Percentiles rank a stretch among this genome's conserved stretches.
Evolutionary conservation across 37 sponge, comb jelly and placozoan genomes (phyloP).

Genomic region (Cladorhizidae sp.): DNA sequence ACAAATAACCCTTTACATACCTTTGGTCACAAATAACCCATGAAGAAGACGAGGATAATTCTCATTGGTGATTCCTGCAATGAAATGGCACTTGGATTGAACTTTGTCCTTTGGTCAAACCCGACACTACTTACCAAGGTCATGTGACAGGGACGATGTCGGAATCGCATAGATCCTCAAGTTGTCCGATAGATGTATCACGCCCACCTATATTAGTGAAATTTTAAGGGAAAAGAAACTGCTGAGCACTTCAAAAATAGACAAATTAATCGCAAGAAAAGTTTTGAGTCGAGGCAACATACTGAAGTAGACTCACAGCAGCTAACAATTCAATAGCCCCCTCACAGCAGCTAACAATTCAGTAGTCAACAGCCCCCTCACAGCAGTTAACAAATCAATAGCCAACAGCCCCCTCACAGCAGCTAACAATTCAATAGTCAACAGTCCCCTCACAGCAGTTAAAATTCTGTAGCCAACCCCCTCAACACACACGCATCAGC

Average conservation of each 20-base stretch:
- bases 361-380: too few species aligned
- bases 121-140: slow-evolving; percentile 44
- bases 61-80: slow-evolving; percentile 12
- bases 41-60: slow-evolving; percentile 31
- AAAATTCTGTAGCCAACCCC: too few species aligned
- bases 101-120: background rate
- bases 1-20: too few species aligned
- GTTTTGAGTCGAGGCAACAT: too few species aligned
- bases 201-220: slow-evolving; percentile 45
- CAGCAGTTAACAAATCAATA: too few species aligned
- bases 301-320: too few species aligned
- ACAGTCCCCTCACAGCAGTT: too few species aligned
- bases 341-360: too few species aligned
- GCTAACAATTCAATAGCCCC: too few species aligned
- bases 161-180: slow-evolving; percentile 55
- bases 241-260: background rate
- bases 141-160: slow-evolving; percentile 46
- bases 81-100: background rate
- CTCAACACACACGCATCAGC: too few species aligned
- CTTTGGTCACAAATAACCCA: slow-evolving; percentile 37
- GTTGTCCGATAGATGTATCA: slow-evolving; percentile 30
- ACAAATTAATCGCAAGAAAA: background rate
- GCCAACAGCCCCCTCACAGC: too few species aligned
- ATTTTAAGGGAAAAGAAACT: background rate
- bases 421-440: too few species aligned